phyloP scores from a whole-genome alignment of 2,888 invertebrate genomes.

The Ferrisia virgata region DNA sequence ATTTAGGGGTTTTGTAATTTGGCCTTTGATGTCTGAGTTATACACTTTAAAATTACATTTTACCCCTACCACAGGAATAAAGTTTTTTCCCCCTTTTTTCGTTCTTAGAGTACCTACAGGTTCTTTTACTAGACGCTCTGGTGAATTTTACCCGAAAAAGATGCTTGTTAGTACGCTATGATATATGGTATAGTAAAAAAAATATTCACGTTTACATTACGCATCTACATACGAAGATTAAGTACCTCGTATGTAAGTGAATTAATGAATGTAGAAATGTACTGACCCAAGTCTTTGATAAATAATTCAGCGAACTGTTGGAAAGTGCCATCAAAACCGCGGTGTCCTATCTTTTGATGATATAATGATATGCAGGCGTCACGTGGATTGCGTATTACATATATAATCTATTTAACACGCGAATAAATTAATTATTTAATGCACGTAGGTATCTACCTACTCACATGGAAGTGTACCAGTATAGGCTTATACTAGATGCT shows the following conservation, averaged over 20 bases:
- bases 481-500: too few species aligned
- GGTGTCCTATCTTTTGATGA: constrained; percentile 71
- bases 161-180: too few species aligned
- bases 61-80: too few species aligned
- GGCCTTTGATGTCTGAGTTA: too few species aligned
- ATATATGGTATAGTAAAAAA: neutral
- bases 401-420: constrained; percentile 66
- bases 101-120: too few species aligned
- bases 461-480: too few species aligned
- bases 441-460: too few species aligned
- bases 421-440: constrained; percentile 3
- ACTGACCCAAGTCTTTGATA: constrained; percentile 58
- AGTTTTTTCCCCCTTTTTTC: too few species aligned
- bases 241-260: neutral
- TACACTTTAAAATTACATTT: neutral
- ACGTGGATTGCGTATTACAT: constrained; percentile 83
- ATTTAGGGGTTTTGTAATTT: too few species aligned
- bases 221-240: neutral
- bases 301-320: constrained; percentile 74
- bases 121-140: too few species aligned
- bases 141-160: neutral
- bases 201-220: neutral
- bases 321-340: constrained; percentile 59
- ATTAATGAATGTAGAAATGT: too few species aligned
- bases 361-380: constrained; percentile 86